Base-by-base conservation (phyloP, 2,888 invertebrate genomes). In the Acronicta alni region DNA sequence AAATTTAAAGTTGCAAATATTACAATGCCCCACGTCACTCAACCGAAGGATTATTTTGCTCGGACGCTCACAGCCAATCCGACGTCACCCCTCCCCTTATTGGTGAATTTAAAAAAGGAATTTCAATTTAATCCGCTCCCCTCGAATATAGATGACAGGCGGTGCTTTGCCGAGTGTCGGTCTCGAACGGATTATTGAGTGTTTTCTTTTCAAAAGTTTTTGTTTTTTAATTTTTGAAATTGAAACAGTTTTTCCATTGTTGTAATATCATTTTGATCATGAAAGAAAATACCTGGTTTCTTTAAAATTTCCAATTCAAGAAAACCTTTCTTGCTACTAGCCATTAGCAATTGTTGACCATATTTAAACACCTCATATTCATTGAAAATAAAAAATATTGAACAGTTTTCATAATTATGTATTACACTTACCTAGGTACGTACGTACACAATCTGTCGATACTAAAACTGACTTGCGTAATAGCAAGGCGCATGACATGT, bases 51-150 rank as follows among this genome's bases (percentile, higher is more conserved):
- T 92, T 90, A 93, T 88, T 89, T 84, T 79, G 87, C 88, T 87
- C 86, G 89, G 86, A 84, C 88, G 88, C 85, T 79, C 83, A 65
- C 84, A 86, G 84, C 93, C 93, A 93, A 93, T 93, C 92, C 89
- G 73, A 82, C 79, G 79, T 75, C 85, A 86, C 90, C 90, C 91
- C 86, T 91, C 89, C 89, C 91, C 88, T 83, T 86, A 92, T 93
- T 91, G 92, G 93, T 90, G 90, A 91, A 91, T 93, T 92, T 90
- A 85, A 92, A 93, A 92, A 92, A 88, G 89, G 91, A 90, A 93
- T 91, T 93, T 88, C 87, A 90, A 91, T 91, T 91, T 90, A 89
- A 92, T 90, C 87, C 83, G 85, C 86, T 93, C 92, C 92, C 92
- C 91, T 89, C 82, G 79, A 82, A 84, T 82, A 79, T 82, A 85